phyloP scores from a whole-genome alignment of 2,797 vertebrate genomes.

The Bothrops alternatus region DNA sequence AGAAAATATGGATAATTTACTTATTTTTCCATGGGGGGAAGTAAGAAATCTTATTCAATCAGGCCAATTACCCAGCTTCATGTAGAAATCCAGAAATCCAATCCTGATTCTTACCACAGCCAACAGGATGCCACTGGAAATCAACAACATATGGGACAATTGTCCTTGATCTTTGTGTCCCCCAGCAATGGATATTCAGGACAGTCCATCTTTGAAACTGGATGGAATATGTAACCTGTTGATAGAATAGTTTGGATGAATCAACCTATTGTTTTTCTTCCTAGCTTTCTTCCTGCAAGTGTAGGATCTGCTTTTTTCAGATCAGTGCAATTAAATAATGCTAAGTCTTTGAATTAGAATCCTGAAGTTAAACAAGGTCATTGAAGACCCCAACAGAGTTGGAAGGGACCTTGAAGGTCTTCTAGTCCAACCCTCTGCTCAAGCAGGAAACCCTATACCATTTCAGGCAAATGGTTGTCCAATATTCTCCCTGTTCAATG shows the following conservation, averaged over 20 bases:
- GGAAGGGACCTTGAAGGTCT: too few relatives aligned
- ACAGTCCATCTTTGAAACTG: background rate
- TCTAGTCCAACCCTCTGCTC: too few relatives aligned
- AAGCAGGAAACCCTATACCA: too few relatives aligned
- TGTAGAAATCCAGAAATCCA: background rate
- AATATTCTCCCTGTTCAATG: too few relatives aligned
- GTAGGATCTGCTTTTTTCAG: too few relatives aligned
- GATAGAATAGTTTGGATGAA: background rate
- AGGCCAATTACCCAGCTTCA: background rate
- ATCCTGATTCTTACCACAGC: background rate
- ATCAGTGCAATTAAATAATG: background rate
- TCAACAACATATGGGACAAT: background rate
- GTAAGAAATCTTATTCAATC: background rate
- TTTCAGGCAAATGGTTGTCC: too few relatives aligned
- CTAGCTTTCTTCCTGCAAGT: too few relatives aligned
- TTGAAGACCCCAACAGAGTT: too few relatives aligned
- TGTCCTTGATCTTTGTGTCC: background rate
- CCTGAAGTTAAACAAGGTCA: too few relatives aligned
- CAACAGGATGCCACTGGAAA: background rate
- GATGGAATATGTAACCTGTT: background rate
- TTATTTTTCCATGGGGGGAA: background rate
- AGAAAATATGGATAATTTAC: background rate
- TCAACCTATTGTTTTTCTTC: background rate
- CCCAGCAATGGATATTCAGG: background rate
- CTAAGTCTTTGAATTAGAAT: background rate